phyloP scores from a whole-genome alignment of 2,888 invertebrate species.

The Nomada ferruginata region DNA sequence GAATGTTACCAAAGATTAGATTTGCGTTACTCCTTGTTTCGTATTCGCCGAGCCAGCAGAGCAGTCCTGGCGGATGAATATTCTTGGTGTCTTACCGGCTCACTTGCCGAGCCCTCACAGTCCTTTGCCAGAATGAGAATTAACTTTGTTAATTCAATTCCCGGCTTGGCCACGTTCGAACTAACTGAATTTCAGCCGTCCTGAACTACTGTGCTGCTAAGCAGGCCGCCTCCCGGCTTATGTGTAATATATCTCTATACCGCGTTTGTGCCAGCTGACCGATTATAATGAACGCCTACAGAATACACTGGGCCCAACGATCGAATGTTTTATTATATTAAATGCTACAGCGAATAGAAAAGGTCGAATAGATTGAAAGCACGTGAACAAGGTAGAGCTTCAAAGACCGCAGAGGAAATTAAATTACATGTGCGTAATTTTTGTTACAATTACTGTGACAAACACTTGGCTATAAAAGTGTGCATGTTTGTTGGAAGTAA shows the following conservation, averaged over 20 bases:
- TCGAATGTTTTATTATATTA: too few relatives aligned
- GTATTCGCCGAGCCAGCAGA: slow-evolving; percentile 48
- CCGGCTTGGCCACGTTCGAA: slow-evolving; percentile 62
- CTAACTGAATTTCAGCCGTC: slow-evolving; percentile 63
- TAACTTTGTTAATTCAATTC: slow-evolving; percentile 70
- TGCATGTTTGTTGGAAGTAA: too few relatives aligned
- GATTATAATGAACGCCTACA: slow-evolving; percentile 9
- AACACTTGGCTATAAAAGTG: too few relatives aligned
- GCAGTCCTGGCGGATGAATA: slow-evolving; percentile 54
- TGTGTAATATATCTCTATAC: slow-evolving; percentile 54
- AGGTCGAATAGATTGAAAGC: too few relatives aligned
- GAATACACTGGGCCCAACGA: background rate
- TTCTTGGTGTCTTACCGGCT: slow-evolving; percentile 61
- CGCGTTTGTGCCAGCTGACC: slow-evolving; percentile 21
- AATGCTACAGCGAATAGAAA: too few relatives aligned
- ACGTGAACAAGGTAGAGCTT: too few relatives aligned
- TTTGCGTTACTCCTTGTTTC: slow-evolving; percentile 65
- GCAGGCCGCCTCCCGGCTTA: slow-evolving; percentile 49
- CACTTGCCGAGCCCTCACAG: slow-evolving; percentile 45
- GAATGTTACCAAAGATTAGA: slow-evolving; percentile 62
- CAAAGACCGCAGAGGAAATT: too few relatives aligned
- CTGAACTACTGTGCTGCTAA: slow-evolving; percentile 51
- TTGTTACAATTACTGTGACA: too few relatives aligned
- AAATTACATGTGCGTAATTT: too few relatives aligned
- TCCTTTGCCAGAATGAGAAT: slow-evolving; percentile 66